Evolutionary conservation across 1,140 invertebrate species (phyloP).

Genomic region (Brachionus paranguensis): DNA sequence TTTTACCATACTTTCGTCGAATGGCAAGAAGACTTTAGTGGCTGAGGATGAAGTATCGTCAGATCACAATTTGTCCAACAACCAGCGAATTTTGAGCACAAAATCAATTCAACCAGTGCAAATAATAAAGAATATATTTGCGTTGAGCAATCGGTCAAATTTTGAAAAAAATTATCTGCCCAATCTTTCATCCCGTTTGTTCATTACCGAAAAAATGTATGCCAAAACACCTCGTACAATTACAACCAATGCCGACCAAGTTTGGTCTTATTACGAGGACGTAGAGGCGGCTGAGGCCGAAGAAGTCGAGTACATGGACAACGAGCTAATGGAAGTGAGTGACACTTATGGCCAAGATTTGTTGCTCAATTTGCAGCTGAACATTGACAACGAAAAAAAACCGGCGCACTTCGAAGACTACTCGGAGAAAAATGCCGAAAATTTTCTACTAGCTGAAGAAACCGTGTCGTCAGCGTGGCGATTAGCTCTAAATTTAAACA

Average conservation of each 20-base stretch:
- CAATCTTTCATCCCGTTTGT: neutral
- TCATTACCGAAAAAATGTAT: conserved; percentile 9
- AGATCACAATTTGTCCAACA: neutral
- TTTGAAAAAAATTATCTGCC: neutral
- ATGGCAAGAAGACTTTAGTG: conserved; percentile 25
- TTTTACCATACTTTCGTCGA: conserved; percentile 30
- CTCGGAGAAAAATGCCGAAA: neutral
- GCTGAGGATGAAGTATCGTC: neutral
- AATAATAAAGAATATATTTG: conserved; percentile 20
- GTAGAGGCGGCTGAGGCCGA: neutral
- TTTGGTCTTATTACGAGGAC: neutral
- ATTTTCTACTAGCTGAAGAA: neutral
- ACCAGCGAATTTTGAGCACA: neutral
- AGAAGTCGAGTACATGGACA: conserved; percentile 7
- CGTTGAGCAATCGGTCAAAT: conserved; percentile 2
- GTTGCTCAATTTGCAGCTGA: conserved; percentile 18
- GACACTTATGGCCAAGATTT: neutral
- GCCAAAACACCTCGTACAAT: neutral
- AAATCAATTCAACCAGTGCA: neutral
- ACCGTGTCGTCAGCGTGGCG: neutral
- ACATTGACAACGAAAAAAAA: neutral
- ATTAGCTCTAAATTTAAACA: neutral
- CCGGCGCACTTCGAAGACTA: neutral
- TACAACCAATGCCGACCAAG: neutral
- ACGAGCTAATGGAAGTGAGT: neutral